These are phyloP conservation scores for Cyprinodon tularosa DNA, from an alignment of 2,113 vertebrate species.

Conservation along the genomic window DNA sequence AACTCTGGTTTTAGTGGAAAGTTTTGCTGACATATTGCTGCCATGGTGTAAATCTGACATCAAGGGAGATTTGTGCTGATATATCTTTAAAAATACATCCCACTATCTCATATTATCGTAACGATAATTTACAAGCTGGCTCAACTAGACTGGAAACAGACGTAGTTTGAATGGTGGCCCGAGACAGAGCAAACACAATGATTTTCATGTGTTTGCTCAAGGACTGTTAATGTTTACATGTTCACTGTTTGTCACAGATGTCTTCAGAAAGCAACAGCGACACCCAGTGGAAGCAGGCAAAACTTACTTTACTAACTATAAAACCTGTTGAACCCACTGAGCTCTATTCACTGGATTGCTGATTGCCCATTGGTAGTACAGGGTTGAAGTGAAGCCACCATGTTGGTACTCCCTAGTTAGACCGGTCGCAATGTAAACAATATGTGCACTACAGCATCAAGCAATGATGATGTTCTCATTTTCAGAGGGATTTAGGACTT, in stretches of 20 bases:
- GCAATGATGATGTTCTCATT: no score
- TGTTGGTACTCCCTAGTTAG: no score
- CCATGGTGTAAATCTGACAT: background rate
- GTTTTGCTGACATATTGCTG: background rate
- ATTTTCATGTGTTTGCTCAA: background rate
- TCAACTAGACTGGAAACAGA: background rate
- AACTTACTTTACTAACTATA: background rate
- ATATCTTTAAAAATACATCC: background rate
- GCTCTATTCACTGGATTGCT: no score
- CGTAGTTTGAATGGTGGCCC: background rate
- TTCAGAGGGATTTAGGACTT: no score
- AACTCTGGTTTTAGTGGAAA: background rate
- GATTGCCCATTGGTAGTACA: no score
- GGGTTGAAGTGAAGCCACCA: no score
- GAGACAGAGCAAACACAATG: background rate
- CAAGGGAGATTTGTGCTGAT: background rate
- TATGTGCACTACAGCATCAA: no score
- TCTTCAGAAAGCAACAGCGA: slow-evolving; percentile 11
- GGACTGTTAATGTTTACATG: slow-evolving; percentile 1
- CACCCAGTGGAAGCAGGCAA: slow-evolving; percentile 38
- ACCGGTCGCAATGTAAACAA: no score
- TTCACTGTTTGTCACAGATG: background rate
- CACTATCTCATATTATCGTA: background rate
- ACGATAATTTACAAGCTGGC: background rate
- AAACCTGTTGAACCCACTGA: background rate